These are phyloP conservation scores for Micropoecilia bifurca DNA, from an alignment of 2,797 vertebrate genomes.

Conservation along the genomic window DNA sequence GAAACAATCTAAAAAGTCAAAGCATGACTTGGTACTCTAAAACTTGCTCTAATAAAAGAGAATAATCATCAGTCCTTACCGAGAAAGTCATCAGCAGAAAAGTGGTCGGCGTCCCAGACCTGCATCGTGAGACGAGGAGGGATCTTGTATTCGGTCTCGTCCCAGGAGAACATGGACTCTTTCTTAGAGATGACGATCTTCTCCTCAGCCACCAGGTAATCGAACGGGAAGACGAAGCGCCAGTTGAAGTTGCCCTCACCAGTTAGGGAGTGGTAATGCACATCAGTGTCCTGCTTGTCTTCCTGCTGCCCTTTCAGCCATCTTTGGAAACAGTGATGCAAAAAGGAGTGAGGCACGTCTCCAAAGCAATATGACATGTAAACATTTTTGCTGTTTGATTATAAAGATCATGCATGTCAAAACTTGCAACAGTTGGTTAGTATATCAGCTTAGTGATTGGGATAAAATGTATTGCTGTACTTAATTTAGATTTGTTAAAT, in stretches of 20 bases:
- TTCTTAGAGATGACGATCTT: conserved; percentile 98
- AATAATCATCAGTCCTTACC: conserved; percentile 74
- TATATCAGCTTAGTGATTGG: conserved; percentile 45
- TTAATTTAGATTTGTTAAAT: conserved; percentile 25
- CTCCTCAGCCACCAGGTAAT: conserved; percentile 96
- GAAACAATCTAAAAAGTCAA: background rate
- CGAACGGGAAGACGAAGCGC: conserved; percentile 95
- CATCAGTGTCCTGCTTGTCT: conserved; percentile 98
- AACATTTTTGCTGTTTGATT: conserved; percentile 17
- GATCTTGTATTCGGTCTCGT: conserved; percentile 98
- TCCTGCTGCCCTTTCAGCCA: conserved; percentile 99
- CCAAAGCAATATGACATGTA: conserved; percentile 4
- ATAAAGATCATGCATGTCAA: conserved; percentile 49
- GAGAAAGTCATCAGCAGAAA: conserved; percentile 96
- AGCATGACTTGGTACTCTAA: background rate
- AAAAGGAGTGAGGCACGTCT: conserved; percentile 12
- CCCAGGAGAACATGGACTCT: conserved; percentile 99
- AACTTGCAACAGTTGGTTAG: conserved; percentile 26
- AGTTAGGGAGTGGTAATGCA: conserved; percentile 97
- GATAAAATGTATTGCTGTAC: conserved; percentile 25
- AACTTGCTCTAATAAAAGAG: background rate
- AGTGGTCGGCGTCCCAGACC: conserved; percentile 98
- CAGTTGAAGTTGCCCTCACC: conserved; percentile 99
- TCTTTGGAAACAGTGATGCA: conserved; percentile 70
- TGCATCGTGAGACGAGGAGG: conserved; percentile 95